Base-by-base conservation (phyloP, 2,888 invertebrate genomes). In the Lasioglossum leucozonium region DNA sequence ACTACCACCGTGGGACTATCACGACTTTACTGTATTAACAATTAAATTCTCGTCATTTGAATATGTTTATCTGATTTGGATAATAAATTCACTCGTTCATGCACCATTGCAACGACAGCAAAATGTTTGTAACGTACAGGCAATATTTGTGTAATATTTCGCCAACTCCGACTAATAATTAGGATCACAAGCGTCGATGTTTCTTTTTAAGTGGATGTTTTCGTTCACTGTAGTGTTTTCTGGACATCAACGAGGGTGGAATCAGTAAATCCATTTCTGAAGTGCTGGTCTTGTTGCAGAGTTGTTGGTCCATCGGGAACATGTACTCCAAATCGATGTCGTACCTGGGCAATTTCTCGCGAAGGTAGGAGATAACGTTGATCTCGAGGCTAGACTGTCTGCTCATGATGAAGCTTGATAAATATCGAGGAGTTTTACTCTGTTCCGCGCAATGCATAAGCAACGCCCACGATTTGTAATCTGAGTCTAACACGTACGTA, bases 361-460 rank as follows among this genome's bases (percentile, higher is more conserved):
- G 95, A n/a, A 98, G 95, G 93, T 97, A 97, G 40, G 97, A 97
- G 95, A 97, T 96, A 37, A 97, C 97, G 92, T 97, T 97, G 87
- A 96, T 95, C 2, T 96, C 96, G 26, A 97, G 95, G 22, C 94
- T 95, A 3, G 96, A 95, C 88, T 96, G 95, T 51, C 97, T 95
- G 65, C 98, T 97, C 95, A 98, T 96, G 55, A 98, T 96, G 92
- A 98, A 97, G 74, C 98, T 98, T 42, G 98, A 98, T 58, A 98
- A 95, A 94, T 98, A 98, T 73, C 98, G 96, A 0, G 97, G 96
- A 69, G 97, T 97, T 89, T 97, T 97, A 73, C 96, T 96, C 94
- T 98, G 98, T 93, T 98, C 98, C 0, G 98, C 98, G 91, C 98
- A 98, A 93, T 98, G 98, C 93, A 98, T 96, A 44, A 98, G 95